Evolutionary conservation across 2,113 vertebrate genomes (phyloP), one percentile per base, ranked within the genome.

Genomic region (Phainopepla nitens): DNA sequence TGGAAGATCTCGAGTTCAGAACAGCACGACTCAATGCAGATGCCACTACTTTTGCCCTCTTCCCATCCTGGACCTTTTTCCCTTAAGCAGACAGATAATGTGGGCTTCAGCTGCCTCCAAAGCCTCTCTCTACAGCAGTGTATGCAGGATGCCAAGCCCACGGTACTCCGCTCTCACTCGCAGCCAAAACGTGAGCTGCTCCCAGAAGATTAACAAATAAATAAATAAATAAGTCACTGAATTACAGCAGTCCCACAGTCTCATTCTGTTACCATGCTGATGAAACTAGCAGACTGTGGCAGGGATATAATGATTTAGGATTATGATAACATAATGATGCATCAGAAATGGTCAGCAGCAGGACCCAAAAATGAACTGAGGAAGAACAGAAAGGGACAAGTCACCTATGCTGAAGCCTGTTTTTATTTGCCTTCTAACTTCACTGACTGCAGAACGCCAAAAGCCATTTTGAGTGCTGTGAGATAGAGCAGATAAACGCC

Each of bases 31-130:
- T 31, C 53, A 31, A 28, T 0, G 0, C 24, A 65, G 53, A 75
- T 39, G 15, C 31, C 0, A 1, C 6, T 0, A 0, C 3, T 22
- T 44, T 49, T 42, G 42, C 78, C 47, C 23, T 24, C 33, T 27
- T 70, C 23, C 20, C 28, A 49, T 9, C 15, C 21, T 15, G 64
- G 21, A 53, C 24, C 16, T 29, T 54, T 8, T 41, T 76, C 39
- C 56, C 33, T 53, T 25, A 56, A 29, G 7, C 3, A 7, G 33
- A 35, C 5, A 62, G 9, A 17, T 6, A 64, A 24, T 0, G 0
- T 12, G 17, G 16, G 25, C 25, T 75, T 72, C 42, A 42, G 16
- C 17, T 56, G 33, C 35, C 71, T 87, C n/a, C 42, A 58, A 45
- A 91, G 62, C 22, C 29, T 41, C 17, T n/a, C 36, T 49, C 15